phyloP scores from a whole-genome alignment of 1,140 invertebrate genomes.

The Gryon sp. region DNA sequence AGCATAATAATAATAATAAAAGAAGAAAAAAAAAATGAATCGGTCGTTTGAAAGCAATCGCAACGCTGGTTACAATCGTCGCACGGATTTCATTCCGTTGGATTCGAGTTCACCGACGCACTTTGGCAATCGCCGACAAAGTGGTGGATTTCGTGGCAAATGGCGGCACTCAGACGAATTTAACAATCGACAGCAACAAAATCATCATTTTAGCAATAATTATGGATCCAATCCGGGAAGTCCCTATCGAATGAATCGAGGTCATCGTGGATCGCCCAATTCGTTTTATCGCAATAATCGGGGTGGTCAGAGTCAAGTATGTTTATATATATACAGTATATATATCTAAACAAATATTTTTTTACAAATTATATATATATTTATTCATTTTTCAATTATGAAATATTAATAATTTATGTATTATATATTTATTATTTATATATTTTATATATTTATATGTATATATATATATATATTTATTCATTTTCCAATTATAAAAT shows the following conservation, averaged over 20 bases:
- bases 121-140: neutral
- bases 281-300: neutral
- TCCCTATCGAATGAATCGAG: neutral
- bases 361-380: too few species aligned
- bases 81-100: slow-evolving; percentile 2
- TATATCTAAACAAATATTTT: too few species aligned
- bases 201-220: neutral
- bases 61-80: neutral
- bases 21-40: neutral
- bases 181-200: neutral
- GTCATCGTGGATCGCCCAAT: neutral
- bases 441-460: too few species aligned
- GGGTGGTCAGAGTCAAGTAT: too few species aligned
- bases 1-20: too few species aligned
- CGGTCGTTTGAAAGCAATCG: neutral
- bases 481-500: too few species aligned
- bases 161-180: neutral
- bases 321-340: too few species aligned
- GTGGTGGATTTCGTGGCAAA: neutral
- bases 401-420: too few species aligned
- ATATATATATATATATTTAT: too few species aligned
- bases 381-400: too few species aligned
- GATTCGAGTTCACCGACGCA: slow-evolving; percentile 15
- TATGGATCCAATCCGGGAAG: neutral
- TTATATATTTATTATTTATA: too few species aligned